Evolutionary conservation across 2,113 vertebrate genomes (phyloP).

Genomic region (Chamaea fasciata): DNA sequence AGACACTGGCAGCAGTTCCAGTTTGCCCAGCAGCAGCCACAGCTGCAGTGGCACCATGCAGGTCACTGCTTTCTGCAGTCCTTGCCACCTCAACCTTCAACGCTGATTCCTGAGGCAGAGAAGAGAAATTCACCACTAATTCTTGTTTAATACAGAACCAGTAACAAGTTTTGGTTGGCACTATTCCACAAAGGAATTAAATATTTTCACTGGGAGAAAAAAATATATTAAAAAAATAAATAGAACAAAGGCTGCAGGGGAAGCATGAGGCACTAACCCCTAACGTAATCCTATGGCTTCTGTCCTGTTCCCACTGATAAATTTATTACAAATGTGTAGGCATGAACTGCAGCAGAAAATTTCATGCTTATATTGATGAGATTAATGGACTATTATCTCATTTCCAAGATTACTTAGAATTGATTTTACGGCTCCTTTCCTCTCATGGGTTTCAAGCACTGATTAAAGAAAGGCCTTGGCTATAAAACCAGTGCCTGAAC

Average conservation of each 20-base stretch:
- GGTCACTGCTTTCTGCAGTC: not conserved
- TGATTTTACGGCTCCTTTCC: constrained; percentile 8
- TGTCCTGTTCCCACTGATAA: not conserved
- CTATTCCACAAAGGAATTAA: not conserved
- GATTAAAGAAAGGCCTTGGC: not conserved
- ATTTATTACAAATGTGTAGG: not conserved
- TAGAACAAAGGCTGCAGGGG: not conserved
- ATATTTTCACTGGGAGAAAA: not conserved
- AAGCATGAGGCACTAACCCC: not conserved
- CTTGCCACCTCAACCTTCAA: not conserved
- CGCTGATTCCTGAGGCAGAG: not conserved
- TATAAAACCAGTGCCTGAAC: not conserved
- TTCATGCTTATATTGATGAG: constrained; percentile 11
- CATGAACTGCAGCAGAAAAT: constrained; percentile 14
- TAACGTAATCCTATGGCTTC: not conserved
- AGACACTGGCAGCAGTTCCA: not conserved
- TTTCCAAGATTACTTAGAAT: constrained; percentile 28
- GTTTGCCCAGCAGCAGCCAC: not conserved
- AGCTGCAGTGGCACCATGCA: not conserved
- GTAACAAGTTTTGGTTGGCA: not conserved
- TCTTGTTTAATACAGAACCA: not conserved
- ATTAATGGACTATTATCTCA: constrained; percentile 44
- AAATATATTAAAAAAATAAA: not conserved
- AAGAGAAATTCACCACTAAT: not conserved
- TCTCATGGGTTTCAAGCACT: not conserved